Conservation (phyloP, 2,113 vertebrate species). For the Bubalus kerabau region DNA sequence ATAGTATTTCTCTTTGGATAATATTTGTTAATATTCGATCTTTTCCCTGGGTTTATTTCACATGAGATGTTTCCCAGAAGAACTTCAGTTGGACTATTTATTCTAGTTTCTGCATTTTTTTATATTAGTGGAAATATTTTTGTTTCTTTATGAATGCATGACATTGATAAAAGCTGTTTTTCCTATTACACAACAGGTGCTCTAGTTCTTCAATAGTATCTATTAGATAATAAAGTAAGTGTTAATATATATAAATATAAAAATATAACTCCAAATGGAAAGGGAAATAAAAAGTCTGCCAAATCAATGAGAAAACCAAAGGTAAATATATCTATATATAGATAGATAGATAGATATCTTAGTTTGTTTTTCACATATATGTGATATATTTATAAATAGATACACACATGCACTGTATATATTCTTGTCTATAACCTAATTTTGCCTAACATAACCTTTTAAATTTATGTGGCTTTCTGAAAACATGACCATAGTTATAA, state of each 20-base stretch:
- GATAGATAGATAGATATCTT: background rate
- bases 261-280: background rate
- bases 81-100: background rate
- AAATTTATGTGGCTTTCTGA: background rate
- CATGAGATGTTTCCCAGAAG: background rate
- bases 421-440: background rate
- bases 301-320: background rate
- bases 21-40: background rate
- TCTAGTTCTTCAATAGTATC: background rate
- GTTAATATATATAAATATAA: background rate
- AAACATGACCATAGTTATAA: background rate
- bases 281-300: background rate
- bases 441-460: background rate
- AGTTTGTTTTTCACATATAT: background rate
- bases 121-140: background rate
- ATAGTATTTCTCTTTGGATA: background rate
- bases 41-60: background rate
- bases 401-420: background rate
- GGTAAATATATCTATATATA: background rate
- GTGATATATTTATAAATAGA: background rate
- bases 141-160: background rate
- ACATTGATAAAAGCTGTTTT: background rate
- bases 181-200: background rate
- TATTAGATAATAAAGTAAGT: background rate
- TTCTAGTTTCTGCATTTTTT: background rate